Evolutionary conservation across 2,113 vertebrate genomes (phyloP).

Genomic region (Istiophorus platypterus): DNA sequence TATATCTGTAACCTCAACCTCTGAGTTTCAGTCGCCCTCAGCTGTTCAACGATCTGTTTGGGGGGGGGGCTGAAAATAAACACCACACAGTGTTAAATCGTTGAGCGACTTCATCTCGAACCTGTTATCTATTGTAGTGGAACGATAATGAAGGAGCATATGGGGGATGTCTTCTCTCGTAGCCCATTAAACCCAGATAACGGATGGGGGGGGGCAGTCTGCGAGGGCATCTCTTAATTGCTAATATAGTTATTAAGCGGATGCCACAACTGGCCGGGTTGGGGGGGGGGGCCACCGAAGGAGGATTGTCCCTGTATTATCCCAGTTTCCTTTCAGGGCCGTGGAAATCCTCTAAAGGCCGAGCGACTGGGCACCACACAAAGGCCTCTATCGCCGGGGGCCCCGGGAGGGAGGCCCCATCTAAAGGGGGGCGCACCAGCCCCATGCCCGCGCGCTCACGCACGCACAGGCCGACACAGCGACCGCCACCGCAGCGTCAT

Average conservation of each 20-base stretch:
- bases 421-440: constrained; percentile 9
- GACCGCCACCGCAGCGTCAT: too few relatives aligned
- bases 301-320: constrained; percentile 61
- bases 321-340: constrained; percentile 76
- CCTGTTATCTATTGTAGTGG: constrained; percentile 69
- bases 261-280: too few relatives aligned
- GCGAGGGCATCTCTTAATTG: constrained; percentile 60
- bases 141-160: constrained; percentile 59
- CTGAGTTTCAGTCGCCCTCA: constrained; percentile 36
- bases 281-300: constrained; percentile 70
- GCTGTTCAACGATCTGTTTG: constrained; percentile 47
- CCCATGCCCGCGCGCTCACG: too few relatives aligned
- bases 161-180: constrained; percentile 63
- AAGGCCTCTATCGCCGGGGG: constrained; percentile 78
- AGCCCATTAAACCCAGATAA: constrained; percentile 60
- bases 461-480: too few relatives aligned
- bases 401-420: constrained; percentile 45
- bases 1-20: constrained; percentile 63
- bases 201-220: constrained; percentile 21
- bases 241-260: constrained; percentile 79
- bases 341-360: constrained; percentile 81
- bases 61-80: constrained; percentile 71
- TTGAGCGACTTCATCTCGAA: constrained; percentile 60
- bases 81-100: constrained; percentile 33
- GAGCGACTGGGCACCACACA: constrained; percentile 57